Evolutionary conservation across 1,140 invertebrate species (phyloP).

Genomic region (Pentalonia nigronervosa): DNA sequence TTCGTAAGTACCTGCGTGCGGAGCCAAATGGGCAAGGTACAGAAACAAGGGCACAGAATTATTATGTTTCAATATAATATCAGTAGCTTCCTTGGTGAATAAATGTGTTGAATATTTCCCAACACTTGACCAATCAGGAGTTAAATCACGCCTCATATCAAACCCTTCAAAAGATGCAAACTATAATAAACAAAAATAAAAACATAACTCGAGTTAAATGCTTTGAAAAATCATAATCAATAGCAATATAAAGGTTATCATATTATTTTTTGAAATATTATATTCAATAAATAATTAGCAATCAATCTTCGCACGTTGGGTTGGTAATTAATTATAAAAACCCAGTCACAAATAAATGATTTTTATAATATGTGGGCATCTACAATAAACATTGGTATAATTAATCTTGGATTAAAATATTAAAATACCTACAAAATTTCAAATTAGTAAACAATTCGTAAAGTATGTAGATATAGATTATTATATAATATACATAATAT

Average conservation of each 20-base stretch:
- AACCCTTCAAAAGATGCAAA: conserved; percentile 62
- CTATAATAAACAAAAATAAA: conserved; percentile 24
- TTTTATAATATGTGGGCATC: no score
- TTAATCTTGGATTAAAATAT: no score
- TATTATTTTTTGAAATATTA: no score
- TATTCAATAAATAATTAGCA: no score
- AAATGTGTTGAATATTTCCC: conserved; percentile 70
- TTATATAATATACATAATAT: no score
- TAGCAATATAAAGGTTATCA: neutral
- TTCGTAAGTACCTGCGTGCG: conserved; percentile 72
- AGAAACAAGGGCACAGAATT: conserved; percentile 75
- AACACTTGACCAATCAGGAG: conserved; percentile 61
- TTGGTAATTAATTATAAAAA: no score
- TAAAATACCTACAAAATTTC: no score
- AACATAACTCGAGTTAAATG: neutral
- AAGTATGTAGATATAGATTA: no score
- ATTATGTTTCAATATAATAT: conserved; percentile 67
- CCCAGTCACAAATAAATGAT: no score
- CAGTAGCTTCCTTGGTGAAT: conserved; percentile 68
- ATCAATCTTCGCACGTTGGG: no score
- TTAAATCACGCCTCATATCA: conserved; percentile 65
- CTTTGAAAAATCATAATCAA: neutral
- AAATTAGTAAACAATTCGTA: no score
- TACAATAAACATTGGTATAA: no score
- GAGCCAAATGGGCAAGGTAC: conserved; percentile 81